These are phyloP conservation scores for Drosophila ochracea DNA, from an alignment of 2,888 invertebrate species.

Conservation along the genomic window DNA sequence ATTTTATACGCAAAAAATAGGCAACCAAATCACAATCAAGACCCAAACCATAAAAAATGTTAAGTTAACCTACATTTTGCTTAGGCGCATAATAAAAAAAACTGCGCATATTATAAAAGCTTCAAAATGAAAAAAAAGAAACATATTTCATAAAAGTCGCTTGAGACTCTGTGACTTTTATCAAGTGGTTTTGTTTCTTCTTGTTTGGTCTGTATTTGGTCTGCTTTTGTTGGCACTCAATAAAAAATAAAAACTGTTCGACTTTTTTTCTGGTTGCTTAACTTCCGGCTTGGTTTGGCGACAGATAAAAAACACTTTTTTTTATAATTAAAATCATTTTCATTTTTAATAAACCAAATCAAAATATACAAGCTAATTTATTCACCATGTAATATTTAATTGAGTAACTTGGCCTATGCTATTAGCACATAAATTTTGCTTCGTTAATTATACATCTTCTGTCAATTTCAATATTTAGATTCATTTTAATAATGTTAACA, in stretches of 20 bases:
- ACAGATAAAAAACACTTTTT: not conserved
- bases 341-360: not conserved
- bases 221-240: constrained; percentile 13
- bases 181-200: constrained; percentile 28
- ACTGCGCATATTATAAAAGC: constrained; percentile 54
- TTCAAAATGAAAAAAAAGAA: constrained; percentile 18
- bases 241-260: constrained; percentile 1
- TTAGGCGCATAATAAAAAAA: constrained; percentile 41
- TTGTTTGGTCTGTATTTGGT: not conserved
- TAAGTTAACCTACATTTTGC: constrained; percentile 67
- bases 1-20: constrained; percentile 57
- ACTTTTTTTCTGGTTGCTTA: not conserved
- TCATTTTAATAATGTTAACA: not conserved
- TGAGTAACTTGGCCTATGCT: not conserved
- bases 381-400: not conserved
- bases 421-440: not conserved
- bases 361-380: not conserved
- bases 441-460: not conserved
- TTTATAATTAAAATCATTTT: not conserved
- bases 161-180: constrained; percentile 29
- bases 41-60: constrained; percentile 21
- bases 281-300: constrained; percentile 32
- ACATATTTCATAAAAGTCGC: constrained; percentile 35
- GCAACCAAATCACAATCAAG: constrained; percentile 8
- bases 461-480: not conserved